Evolutionary conservation across 2,888 invertebrate genomes (phyloP).

Genomic region (Oligia strigilis): DNA sequence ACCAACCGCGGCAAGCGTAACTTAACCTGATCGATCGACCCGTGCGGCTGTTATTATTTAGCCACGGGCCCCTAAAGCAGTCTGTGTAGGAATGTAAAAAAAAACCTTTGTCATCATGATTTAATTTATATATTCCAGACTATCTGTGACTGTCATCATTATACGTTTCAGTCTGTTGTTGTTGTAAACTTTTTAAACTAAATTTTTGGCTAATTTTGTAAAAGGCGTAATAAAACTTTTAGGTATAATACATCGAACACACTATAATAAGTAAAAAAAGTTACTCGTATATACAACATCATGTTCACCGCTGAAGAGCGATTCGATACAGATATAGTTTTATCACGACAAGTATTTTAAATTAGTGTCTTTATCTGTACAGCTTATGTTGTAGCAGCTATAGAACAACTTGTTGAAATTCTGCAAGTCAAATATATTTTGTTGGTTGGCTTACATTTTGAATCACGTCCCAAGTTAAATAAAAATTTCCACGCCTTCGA

Average conservation of each 20-base stretch:
- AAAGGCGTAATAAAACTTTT: neutral
- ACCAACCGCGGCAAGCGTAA: too few relatives aligned
- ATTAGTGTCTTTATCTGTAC: conserved; percentile 4
- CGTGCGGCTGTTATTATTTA: too few relatives aligned
- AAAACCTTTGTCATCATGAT: neutral
- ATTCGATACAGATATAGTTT: conserved; percentile 12
- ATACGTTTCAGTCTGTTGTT: too few relatives aligned
- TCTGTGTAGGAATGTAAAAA: conserved; percentile 1
- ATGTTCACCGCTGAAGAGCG: conserved; percentile 13
- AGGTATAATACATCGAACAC: neutral
- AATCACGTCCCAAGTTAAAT: conserved; percentile 53
- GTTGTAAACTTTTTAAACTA: too few relatives aligned
- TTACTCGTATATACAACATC: conserved; percentile 22
- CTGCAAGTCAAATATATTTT: conserved; percentile 49
- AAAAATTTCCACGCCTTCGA: conserved; percentile 61
- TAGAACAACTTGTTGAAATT: conserved; percentile 31
- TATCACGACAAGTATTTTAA: conserved; percentile 19
- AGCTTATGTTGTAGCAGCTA: conserved; percentile 15
- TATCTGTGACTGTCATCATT: too few relatives aligned
- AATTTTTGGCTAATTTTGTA: neutral
- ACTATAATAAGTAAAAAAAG: neutral
- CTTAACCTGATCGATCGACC: too few relatives aligned
- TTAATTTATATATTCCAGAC: neutral
- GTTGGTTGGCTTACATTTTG: conserved; percentile 47
- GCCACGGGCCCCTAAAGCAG: too few relatives aligned